Base-by-base conservation (phyloP, 2,797 vertebrate genomes). In the Coreius guichenoti region DNA sequence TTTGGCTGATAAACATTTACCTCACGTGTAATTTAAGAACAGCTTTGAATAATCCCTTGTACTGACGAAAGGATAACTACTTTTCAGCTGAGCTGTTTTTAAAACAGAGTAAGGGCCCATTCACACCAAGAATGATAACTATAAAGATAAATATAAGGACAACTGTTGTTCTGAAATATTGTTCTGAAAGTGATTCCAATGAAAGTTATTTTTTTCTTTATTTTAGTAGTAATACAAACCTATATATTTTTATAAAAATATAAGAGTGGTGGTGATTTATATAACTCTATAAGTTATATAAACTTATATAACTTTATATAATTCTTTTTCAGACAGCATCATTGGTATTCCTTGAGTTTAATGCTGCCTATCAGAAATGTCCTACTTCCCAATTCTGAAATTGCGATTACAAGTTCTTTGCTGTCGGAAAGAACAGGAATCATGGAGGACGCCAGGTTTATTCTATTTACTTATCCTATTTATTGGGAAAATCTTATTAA, bases 1-100 rank as follows among this genome's bases (percentile, higher is more conserved):
- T 68, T 68, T 61, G 21, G 67, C 65, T 49, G 51, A 65, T 31
- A n/a, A 84, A 78, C 74, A 70, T 84, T 31, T 23, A 56, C 23
- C 26, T 81, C 33, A 58, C 23, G 23, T 33, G 49, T 68, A 33
- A 58, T 58, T 78, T 78, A 68, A 68, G 17, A 33, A 67, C 8
- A 73, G 78, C n/a, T 65, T 67, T 80, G 43, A 76, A 65, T 67
- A 26, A 65, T 61, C 19, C 11, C 19, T 80, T 76, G 58, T 21
- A 7, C 2, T 9, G 39, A 26, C 0, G 5, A 79, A 65, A 47
- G 76, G 39, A 39, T 77, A 26, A 78, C 13, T 78, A 61, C 33
- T 26, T 61, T 58, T 58, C 49, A 36, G 31, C 19, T 13, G 29
- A 56, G 21, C 14, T 17, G 51, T 54, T 56, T 58, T 58, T 36